These are phyloP conservation scores for Perccottus glenii DNA, from an alignment of 2,113 vertebrate genomes.

Conservation along the genomic window DNA sequence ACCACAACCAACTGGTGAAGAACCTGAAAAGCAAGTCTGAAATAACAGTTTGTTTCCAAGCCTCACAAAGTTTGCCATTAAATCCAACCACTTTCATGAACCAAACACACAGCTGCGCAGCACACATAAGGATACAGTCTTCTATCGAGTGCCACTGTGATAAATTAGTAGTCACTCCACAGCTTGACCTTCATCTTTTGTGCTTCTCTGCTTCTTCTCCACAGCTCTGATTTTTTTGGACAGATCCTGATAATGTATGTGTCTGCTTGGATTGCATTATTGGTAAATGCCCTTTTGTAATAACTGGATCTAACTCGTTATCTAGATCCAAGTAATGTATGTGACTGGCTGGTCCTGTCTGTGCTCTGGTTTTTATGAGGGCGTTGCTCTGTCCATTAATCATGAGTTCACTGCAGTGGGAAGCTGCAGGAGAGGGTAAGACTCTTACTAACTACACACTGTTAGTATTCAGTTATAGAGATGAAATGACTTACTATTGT, in stretches of 20 bases:
- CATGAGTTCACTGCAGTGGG: background rate
- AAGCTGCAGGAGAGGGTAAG: background rate
- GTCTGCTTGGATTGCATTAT: constrained; percentile 36
- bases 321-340: constrained; percentile 49
- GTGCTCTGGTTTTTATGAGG: constrained; percentile 12
- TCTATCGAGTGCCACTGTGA: constrained; percentile 8
- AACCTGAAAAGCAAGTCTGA: background rate
- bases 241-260: constrained; percentile 52
- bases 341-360: constrained; percentile 15
- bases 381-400: constrained; percentile 16
- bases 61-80: background rate
- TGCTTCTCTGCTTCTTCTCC: constrained; percentile 1
- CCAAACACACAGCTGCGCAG: background rate
- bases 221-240: background rate
- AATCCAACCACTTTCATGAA: too few species aligned
- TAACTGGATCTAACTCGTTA: constrained; percentile 4
- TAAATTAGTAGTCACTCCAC: constrained; percentile 20
- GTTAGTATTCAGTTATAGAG: too few species aligned
- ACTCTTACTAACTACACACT: too few species aligned
- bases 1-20: too few species aligned
- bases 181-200: constrained; percentile 45
- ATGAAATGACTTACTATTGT: too few species aligned
- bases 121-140: background rate
- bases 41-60: background rate
- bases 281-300: constrained; percentile 39